phyloP scores from a whole-genome alignment of 2,888 invertebrate genomes.

The Apodemia mormo region DNA sequence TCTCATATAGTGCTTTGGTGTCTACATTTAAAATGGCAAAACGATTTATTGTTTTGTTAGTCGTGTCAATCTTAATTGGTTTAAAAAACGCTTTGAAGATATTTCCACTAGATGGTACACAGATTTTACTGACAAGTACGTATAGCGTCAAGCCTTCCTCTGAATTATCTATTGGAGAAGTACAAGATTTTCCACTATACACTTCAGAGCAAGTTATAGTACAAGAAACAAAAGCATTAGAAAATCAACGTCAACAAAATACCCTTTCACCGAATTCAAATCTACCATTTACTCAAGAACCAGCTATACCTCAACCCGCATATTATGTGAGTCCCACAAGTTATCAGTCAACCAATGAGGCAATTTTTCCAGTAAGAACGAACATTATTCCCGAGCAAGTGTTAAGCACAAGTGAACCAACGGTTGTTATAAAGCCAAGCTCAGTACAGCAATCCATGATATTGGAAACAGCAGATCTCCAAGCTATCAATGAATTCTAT shows the following conservation, averaged over 20 bases:
- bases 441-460: not conserved
- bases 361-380: not conserved
- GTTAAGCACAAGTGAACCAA: slow-evolving; percentile 1
- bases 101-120: slow-evolving; percentile 45
- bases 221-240: not conserved
- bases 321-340: not conserved
- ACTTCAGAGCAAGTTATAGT: not conserved
- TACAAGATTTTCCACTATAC: not conserved
- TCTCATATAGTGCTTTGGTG: slow-evolving; percentile 41
- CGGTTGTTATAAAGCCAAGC: not conserved
- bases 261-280: not conserved
- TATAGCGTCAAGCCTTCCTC: slow-evolving; percentile 30
- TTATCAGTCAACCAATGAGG: not conserved
- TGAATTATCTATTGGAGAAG: slow-evolving; percentile 6
- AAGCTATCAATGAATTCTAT: slow-evolving; percentile 7
- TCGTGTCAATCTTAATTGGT: slow-evolving; percentile 25
- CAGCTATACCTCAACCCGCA: not conserved
- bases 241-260: not conserved
- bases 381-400: not conserved
- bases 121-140: slow-evolving; percentile 20
- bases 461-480: slow-evolving; percentile 1
- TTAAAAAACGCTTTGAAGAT: slow-evolving; percentile 41
- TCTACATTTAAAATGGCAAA: slow-evolving; percentile 34
- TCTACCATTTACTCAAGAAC: not conserved
- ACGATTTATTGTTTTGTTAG: slow-evolving; percentile 29